Percentiles rank a stretch among this genome's conserved stretches.
These are phyloP conservation scores for Onychomys leucogaster DNA, from an alignment of 2,797 vertebrate species.

Conservation along the genomic window DNA sequence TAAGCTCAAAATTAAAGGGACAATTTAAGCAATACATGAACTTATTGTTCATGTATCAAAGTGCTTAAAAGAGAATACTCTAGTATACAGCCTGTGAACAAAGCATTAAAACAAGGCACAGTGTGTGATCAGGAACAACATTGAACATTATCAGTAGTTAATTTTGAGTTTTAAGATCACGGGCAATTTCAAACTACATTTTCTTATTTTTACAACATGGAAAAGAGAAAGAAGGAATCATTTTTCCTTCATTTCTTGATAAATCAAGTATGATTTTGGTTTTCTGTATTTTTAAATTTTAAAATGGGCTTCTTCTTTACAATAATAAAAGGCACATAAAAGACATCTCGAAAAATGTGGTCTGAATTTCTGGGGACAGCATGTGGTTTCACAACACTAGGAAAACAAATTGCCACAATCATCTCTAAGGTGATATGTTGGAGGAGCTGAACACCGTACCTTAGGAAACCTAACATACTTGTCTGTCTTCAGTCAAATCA, in stretches of 20 bases:
- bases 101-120: neutral
- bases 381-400: constrained; percentile 87
- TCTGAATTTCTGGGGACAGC: constrained; percentile 84
- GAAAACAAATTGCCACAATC: constrained; percentile 90
- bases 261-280: constrained; percentile 33
- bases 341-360: constrained; percentile 75
- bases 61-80: neutral
- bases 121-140: neutral
- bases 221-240: constrained; percentile 22
- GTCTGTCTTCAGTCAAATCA: constrained; percentile 88
- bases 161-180: constrained; percentile 17
- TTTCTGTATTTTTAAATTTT: constrained; percentile 58
- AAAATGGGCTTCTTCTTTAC: constrained; percentile 17
- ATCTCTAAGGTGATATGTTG: constrained; percentile 88
- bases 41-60: neutral
- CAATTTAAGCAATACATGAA: neutral
- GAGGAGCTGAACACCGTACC: constrained; percentile 85
- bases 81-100: neutral
- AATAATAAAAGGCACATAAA: constrained; percentile 62
- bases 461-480: constrained; percentile 84
- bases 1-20: constrained; percentile 11
- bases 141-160: neutral
- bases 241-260: neutral
- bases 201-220: constrained; percentile 32
- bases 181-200: constrained; percentile 23